phyloP scores from a whole-genome alignment of 2,888 invertebrate species.

The Cantharis lateralis region DNA sequence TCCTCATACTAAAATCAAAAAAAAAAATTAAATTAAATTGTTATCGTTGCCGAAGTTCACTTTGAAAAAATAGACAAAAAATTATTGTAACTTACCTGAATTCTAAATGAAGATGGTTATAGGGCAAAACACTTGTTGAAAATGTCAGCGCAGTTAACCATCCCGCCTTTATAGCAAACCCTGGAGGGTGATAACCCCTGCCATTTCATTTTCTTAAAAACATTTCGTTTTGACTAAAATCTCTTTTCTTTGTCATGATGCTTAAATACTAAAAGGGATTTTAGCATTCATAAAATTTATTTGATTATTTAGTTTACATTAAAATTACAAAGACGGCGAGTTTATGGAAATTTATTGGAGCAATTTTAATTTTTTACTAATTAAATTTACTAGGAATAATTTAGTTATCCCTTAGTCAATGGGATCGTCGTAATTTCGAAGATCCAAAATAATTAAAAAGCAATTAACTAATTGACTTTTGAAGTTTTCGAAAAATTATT shows the following conservation, averaged over 20 bases:
- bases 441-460: background rate
- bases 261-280: constrained; percentile 10
- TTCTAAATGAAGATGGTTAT: constrained; percentile 2
- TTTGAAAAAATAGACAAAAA: background rate
- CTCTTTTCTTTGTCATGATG: constrained; percentile 3
- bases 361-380: background rate
- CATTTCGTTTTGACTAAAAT: constrained; percentile 9
- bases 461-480: background rate
- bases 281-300: constrained; percentile 3
- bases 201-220: constrained; percentile 16
- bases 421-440: background rate
- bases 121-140: constrained; percentile 21
- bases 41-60: background rate
- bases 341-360: background rate
- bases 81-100: constrained; percentile 12
- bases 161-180: constrained; percentile 19
- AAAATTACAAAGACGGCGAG: background rate
- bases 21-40: background rate
- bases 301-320: background rate
- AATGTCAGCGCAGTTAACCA: constrained; percentile 20
- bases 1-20: background rate
- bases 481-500: background rate
- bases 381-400: background rate
- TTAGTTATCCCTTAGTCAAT: background rate
- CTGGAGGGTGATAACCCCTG: constrained; percentile 21